phyloP scores from a whole-genome alignment of 1,140 invertebrate genomes.

The Chymomyza costata region DNA sequence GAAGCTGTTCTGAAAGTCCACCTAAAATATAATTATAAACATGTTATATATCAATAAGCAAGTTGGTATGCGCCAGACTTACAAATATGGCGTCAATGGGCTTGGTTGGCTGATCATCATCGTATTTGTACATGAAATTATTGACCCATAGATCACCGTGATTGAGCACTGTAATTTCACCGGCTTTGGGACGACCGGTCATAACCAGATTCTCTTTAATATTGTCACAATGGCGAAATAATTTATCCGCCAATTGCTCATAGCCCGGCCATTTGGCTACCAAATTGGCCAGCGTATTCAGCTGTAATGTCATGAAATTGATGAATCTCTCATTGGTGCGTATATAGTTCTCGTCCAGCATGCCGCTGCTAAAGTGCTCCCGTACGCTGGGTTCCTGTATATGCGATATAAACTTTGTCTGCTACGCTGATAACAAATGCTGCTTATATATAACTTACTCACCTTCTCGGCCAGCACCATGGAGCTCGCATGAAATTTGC shows the following conservation, averaged over 20 bases:
- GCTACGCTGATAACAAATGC: too few relatives aligned
- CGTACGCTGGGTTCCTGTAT: conserved; percentile 46
- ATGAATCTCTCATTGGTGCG: conserved; percentile 62
- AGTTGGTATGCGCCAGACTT: conserved; percentile 23
- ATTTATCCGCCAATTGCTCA: conserved; percentile 49
- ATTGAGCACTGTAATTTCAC: conserved; percentile 72
- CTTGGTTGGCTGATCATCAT: conserved; percentile 46
- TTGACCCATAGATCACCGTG: conserved; percentile 79
- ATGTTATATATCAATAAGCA: not conserved
- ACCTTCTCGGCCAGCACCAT: conserved; percentile 66
- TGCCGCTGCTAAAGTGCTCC: conserved; percentile 61
- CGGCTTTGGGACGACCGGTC: conserved; percentile 36
- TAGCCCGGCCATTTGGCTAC: conserved; percentile 60
- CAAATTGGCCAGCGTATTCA: conserved; percentile 53
- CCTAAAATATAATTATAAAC: conserved; percentile 28
- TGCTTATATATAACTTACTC: conserved; percentile 11
- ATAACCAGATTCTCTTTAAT: conserved; percentile 60
- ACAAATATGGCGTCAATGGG: conserved; percentile 69
- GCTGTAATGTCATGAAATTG: conserved; percentile 54
- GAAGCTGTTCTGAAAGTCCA: conserved; percentile 71
- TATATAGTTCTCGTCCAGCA: conserved; percentile 70
- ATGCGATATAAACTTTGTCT: too few relatives aligned
- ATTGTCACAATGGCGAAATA: conserved; percentile 60
- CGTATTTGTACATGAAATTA: conserved; percentile 78
- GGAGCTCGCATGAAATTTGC: conserved; percentile 68